Percentiles rank a stretch among this genome's conserved stretches.
phyloP scores from a whole-genome alignment of 2,888 invertebrate genomes.

The Plutella xylostella region DNA sequence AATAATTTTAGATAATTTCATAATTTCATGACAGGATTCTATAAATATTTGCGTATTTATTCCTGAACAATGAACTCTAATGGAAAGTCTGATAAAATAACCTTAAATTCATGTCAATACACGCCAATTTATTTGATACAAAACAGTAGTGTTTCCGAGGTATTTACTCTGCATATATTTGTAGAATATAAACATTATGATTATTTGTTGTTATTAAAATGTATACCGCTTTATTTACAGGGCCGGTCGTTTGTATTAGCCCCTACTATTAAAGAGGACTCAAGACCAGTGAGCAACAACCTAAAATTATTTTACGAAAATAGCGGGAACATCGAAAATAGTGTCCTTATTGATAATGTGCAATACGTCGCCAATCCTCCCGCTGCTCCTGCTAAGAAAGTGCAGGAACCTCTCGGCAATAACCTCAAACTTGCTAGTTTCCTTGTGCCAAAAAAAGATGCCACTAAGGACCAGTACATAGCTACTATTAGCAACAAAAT shows the following conservation, averaged over 20 bases:
- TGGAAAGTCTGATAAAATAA: constrained; percentile 42
- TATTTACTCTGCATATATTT: constrained; percentile 26
- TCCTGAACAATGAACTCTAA: constrained; percentile 18
- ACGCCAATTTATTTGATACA: constrained; percentile 58
- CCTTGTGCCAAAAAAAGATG: constrained; percentile 40
- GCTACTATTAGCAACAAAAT: constrained; percentile 19
- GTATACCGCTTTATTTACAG: constrained; percentile 26
- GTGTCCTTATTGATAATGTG: constrained; percentile 27
- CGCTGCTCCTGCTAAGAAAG: constrained; percentile 20
- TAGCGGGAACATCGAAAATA: constrained; percentile 56
- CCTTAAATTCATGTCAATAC: constrained; percentile 55
- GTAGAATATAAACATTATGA: constrained; percentile 12
- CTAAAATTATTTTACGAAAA: constrained; percentile 62
- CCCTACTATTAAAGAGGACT: constrained; percentile 31
- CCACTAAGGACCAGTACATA: not conserved
- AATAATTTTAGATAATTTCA: too few relatives aligned
- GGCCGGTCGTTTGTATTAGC: constrained; percentile 43
- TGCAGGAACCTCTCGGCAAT: constrained; percentile 36
- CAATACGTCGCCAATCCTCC: constrained; percentile 18
- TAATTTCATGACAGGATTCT: too few relatives aligned
- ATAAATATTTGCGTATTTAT: too few relatives aligned
- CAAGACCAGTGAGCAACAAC: constrained; percentile 49
- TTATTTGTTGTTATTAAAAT: constrained; percentile 4
- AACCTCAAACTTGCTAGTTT: constrained; percentile 56
- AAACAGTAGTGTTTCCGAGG: constrained; percentile 52